Base-by-base conservation (phyloP, 2,113 vertebrate species). In the Chaetodon trifascialis region DNA sequence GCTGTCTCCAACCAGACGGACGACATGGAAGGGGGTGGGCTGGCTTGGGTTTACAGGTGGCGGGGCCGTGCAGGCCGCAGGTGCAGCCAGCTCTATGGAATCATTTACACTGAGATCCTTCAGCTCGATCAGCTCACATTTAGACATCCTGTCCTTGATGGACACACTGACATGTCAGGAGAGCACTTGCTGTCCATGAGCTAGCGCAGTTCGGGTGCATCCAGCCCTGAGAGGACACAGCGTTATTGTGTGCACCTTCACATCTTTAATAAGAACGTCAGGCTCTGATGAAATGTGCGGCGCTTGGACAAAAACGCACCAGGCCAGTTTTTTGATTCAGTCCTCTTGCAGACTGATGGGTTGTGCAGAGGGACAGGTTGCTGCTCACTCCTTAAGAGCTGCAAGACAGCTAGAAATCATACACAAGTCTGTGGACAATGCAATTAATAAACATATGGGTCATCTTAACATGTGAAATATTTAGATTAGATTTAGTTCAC, bases 51-150 rank as follows among this genome's bases (percentile, higher is more conserved):
- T 86, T 69, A 58, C 80, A 38, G 70, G 83, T 23, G 46, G 19
- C 0, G 76, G 49, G 10, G 75, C 75, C 8, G 68, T 64, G 47
- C 63, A 56, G 34, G 80, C 54, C 1, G 60, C 40, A 0, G 94
- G 89, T 30, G 94, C 80, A 1, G 93, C 92, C 64, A 96, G 87
- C 76, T 96, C 95, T 1, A 96, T 95, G 46, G 93, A 66, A 76
- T 95, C 95, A 49, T 77, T 88, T 2, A 95, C 81, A 42, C 95
- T 93, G 66, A 96, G 93, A 80, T 95, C 95, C 87, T 92, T 93
- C 66, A 95, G 95, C 85, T 97, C 96, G 7, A 97, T 97, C 80
- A 96, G 93, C 88, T 97, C 96, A 90, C 93, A 93, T 81, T 92
- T 93, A 63, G 94, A 91, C 95, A 95, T 96, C 30, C 76, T 94